Evolutionary conservation across 2,113 vertebrate species (phyloP).

Genomic region (Seriola aureovittata): DNA sequence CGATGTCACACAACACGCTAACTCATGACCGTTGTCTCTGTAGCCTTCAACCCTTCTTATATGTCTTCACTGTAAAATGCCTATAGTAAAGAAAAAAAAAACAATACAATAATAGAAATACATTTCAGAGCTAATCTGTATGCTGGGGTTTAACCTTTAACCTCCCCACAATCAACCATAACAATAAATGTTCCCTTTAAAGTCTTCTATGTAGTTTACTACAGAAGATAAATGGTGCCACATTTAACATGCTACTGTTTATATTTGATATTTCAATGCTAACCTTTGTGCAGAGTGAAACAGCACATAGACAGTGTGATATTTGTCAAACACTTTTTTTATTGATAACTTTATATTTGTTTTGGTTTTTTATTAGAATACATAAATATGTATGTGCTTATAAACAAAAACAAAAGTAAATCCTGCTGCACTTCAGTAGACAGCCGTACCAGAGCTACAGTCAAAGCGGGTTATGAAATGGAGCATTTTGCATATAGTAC

Average conservation of each 20-base stretch:
- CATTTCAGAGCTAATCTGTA: background rate
- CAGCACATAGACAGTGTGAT: background rate
- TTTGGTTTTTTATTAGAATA: background rate
- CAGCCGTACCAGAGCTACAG: background rate
- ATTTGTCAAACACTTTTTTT: conserved; percentile 10
- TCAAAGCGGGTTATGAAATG: conserved; percentile 10
- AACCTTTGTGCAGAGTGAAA: background rate
- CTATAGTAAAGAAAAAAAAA: background rate
- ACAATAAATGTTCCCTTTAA: background rate
- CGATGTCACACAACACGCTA: background rate
- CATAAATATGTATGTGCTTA: background rate
- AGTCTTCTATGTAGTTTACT: background rate
- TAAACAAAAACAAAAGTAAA: background rate
- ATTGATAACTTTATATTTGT: background rate
- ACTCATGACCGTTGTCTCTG: background rate
- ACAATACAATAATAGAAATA: background rate
- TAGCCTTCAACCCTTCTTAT: background rate
- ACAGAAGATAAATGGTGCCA: background rate
- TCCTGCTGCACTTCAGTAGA: background rate
- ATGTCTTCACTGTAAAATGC: background rate
- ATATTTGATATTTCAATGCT: background rate
- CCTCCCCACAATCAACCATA: background rate
- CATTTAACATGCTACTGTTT: background rate
- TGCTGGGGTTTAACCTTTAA: background rate
- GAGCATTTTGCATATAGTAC: background rate